Evolutionary conservation across 2,113 vertebrate species (phyloP).

Genomic region (Tiliqua scincoides): DNA sequence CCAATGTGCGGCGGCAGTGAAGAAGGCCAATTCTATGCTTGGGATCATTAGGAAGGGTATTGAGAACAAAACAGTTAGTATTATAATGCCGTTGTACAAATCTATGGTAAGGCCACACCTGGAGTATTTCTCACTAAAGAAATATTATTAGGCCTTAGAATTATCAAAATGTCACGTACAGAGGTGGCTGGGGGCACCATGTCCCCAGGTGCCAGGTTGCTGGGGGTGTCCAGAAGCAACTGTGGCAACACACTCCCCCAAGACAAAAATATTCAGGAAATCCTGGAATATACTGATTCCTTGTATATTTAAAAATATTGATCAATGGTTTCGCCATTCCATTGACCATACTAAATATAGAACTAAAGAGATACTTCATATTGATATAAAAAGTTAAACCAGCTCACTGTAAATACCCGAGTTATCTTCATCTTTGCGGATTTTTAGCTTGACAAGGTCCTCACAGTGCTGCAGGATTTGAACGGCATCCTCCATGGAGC

Average conservation of each 20-base stretch:
- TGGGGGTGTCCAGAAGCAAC: too few relatives aligned
- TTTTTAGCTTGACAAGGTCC: conserved; percentile 96
- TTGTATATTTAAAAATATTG: background rate
- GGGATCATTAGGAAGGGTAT: too few relatives aligned
- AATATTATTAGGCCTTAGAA: background rate
- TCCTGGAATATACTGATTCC: background rate
- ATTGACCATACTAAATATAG: background rate
- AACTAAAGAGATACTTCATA: conserved; percentile 29
- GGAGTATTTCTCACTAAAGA: conserved; percentile 17
- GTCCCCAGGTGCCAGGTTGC: too few relatives aligned
- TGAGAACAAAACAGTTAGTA: too few relatives aligned
- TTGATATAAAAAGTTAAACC: conserved; percentile 2
- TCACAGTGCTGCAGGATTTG: conserved; percentile 97
- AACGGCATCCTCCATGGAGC: conserved; percentile 97
- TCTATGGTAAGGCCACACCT: too few relatives aligned
- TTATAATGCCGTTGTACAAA: too few relatives aligned
- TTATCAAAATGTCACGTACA: background rate
- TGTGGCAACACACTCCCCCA: too few relatives aligned
- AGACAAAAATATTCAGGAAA: background rate
- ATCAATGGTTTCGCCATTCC: background rate
- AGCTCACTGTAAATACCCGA: conserved; percentile 81
- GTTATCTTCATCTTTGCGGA: conserved; percentile 98
- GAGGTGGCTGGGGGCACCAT: too few relatives aligned
- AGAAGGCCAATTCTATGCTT: too few relatives aligned
- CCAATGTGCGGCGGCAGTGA: too few relatives aligned